A percentile compares a stretch with the other conserved stretches of the same genome.
Conservation (phyloP, 2,888 invertebrate genomes). For the Melanostoma mellinum region DNA sequence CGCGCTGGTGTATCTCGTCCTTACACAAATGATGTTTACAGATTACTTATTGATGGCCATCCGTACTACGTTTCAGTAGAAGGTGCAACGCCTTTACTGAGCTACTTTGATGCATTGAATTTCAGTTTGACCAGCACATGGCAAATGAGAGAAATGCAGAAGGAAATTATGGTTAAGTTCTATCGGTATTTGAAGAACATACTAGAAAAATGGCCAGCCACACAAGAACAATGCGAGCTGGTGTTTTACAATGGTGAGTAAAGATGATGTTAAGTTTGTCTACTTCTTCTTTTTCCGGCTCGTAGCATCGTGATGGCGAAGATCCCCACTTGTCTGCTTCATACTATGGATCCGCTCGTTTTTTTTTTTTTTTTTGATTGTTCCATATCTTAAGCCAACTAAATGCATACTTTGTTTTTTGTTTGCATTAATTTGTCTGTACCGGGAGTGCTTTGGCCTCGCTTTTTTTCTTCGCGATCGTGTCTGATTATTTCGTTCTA, state of each 20-base stretch:
- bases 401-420: background rate
- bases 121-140: conserved; percentile 75
- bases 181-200: conserved; percentile 76
- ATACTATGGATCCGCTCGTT: too few relatives aligned
- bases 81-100: conserved; percentile 80
- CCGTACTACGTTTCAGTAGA: conserved; percentile 78
- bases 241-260: conserved; percentile 77
- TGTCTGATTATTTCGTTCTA: too few relatives aligned
- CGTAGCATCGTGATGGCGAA: background rate
- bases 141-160: conserved; percentile 78
- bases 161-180: conserved; percentile 79
- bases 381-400: too few relatives aligned
- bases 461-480: too few relatives aligned
- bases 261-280: background rate
- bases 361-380: too few relatives aligned
- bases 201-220: conserved; percentile 76
- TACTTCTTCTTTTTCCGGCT: too few relatives aligned
- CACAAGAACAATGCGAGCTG: conserved; percentile 76
- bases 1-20: conserved; percentile 79
- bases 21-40: conserved; percentile 78
- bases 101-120: conserved; percentile 77
- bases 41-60: conserved; percentile 74
- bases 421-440: background rate
- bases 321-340: too few relatives aligned
- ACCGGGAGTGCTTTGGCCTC: too few relatives aligned